Evolutionary conservation across 1,140 invertebrate species (phyloP).

Genomic region (Neelides sp.): DNA sequence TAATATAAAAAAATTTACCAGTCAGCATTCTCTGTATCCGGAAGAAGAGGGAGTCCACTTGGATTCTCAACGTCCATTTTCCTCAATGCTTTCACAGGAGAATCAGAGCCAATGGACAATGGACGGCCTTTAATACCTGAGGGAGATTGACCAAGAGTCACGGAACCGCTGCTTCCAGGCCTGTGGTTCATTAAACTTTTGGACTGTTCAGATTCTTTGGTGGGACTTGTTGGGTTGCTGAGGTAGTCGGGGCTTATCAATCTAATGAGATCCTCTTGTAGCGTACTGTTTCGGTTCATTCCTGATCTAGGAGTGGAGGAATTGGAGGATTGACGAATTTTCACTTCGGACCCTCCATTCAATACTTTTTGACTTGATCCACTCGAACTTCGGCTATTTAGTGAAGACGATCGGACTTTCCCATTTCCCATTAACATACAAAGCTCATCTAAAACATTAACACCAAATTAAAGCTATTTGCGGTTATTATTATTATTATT

Average conservation of each 20-base stretch:
- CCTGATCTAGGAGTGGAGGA: conserved; percentile 34
- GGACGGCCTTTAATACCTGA: not conserved
- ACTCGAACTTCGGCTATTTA: conserved; percentile 12
- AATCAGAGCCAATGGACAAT: too few species aligned
- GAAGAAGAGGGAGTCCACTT: conserved; percentile 7
- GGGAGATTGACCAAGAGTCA: too few species aligned
- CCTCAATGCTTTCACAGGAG: too few species aligned
- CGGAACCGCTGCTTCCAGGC: conserved; percentile 11
- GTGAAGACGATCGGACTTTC: not conserved
- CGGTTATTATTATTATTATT: too few species aligned
- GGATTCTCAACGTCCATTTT: not conserved
- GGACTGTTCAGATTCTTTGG: conserved; percentile 4
- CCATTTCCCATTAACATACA: too few species aligned
- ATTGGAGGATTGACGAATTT: conserved; percentile 40
- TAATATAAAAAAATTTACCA: too few species aligned
- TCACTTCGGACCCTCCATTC: conserved; percentile 20
- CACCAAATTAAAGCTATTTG: too few species aligned
- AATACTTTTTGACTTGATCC: conserved; percentile 19
- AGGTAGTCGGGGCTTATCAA: conserved; percentile 75
- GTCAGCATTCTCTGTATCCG: conserved; percentile 6
- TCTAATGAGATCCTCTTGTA: conserved; percentile 77
- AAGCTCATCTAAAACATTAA: too few species aligned
- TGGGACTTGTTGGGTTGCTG: conserved; percentile 4
- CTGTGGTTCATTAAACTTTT: not conserved
- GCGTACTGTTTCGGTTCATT: conserved; percentile 51